phyloP scores from a whole-genome alignment of 2,888 invertebrate species.

The Sericinus montela region DNA sequence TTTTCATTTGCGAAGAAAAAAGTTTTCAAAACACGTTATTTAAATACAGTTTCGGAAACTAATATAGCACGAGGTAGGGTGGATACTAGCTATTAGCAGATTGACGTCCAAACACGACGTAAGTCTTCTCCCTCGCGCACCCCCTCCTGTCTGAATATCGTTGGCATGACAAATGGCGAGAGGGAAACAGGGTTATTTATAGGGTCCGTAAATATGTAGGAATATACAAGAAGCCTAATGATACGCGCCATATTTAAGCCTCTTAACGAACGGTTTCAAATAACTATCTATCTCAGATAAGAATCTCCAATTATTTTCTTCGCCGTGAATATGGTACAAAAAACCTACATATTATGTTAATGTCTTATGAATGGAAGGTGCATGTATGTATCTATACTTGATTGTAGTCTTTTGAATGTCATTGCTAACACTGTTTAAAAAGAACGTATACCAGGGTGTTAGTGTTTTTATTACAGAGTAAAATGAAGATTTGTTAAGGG shows the following conservation, averaged over 20 bases:
- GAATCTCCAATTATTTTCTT: not conserved
- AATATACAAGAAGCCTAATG: slow-evolving; percentile 12
- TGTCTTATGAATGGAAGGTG: too few species aligned
- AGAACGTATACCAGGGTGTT: too few species aligned
- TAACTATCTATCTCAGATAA: not conserved
- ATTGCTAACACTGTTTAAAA: too few species aligned
- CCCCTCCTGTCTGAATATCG: slow-evolving; percentile 11
- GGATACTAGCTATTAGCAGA: slow-evolving; percentile 20
- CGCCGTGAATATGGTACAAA: too few species aligned
- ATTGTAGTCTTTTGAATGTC: too few species aligned
- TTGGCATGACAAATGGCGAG: slow-evolving; percentile 16
- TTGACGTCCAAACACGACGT: slow-evolving; percentile 9
- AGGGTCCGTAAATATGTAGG: slow-evolving; percentile 7
- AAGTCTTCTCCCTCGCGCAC: slow-evolving; percentile 8
- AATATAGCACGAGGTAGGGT: slow-evolving; percentile 6
- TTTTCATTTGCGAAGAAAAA: too few species aligned
- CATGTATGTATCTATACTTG: too few species aligned
- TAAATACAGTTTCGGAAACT: not conserved
- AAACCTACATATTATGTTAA: too few species aligned
- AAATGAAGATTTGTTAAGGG: too few species aligned
- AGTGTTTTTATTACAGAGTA: too few species aligned
- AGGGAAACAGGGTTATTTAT: slow-evolving; percentile 14
- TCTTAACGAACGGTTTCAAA: slow-evolving; percentile 10
- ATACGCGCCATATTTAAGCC: slow-evolving; percentile 2
- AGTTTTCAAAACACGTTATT: too few species aligned